These are phyloP conservation scores for Palythoa grandis DNA, from an alignment of 92 coral and sea anemone genomes.

Conservation along the genomic window DNA sequence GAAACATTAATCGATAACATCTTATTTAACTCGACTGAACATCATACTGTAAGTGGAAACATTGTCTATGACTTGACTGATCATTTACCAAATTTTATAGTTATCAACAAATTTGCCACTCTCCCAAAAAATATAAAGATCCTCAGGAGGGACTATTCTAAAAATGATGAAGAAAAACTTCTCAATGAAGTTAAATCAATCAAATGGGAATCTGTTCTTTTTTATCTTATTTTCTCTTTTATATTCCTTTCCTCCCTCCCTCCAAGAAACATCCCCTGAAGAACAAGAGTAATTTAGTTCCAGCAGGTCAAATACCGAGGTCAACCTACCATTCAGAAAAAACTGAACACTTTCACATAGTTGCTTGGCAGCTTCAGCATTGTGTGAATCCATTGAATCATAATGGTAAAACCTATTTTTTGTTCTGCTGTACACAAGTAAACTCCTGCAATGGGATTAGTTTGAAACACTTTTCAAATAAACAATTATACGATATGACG, in stretches of 20 bases:
- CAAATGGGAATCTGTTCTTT: slow-evolving; percentile 28
- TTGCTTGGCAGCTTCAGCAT: slow-evolving; percentile 64
- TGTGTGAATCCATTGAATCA: slow-evolving; percentile 65
- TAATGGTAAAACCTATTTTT: slow-evolving; percentile 74
- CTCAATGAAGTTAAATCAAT: slow-evolving; percentile 26
- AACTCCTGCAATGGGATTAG: slow-evolving; percentile 72
- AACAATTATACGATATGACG: too few relatives aligned
- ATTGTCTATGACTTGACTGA: slow-evolving; percentile 54
- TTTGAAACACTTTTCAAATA: not conserved
- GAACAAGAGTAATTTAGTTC: not conserved
- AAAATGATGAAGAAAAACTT: slow-evolving; percentile 26
- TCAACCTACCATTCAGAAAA: slow-evolving; percentile 63
- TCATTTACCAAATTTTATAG: slow-evolving; percentile 67
- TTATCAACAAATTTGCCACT: too few relatives aligned
- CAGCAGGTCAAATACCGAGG: not conserved
- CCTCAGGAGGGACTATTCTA: too few relatives aligned
- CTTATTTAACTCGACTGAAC: slow-evolving; percentile 58
- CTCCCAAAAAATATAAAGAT: too few relatives aligned
- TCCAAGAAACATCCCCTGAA: too few relatives aligned
- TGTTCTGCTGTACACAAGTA: slow-evolving; percentile 66
- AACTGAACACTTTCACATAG: slow-evolving; percentile 68
- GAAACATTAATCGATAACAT: slow-evolving; percentile 72
- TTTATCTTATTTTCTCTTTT: too few relatives aligned
- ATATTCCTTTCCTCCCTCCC: too few relatives aligned
- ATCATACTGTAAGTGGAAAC: slow-evolving; percentile 60